Evolutionary conservation across 2,888 invertebrate species (phyloP).

Genomic region (Oconnorella tubifera): DNA sequence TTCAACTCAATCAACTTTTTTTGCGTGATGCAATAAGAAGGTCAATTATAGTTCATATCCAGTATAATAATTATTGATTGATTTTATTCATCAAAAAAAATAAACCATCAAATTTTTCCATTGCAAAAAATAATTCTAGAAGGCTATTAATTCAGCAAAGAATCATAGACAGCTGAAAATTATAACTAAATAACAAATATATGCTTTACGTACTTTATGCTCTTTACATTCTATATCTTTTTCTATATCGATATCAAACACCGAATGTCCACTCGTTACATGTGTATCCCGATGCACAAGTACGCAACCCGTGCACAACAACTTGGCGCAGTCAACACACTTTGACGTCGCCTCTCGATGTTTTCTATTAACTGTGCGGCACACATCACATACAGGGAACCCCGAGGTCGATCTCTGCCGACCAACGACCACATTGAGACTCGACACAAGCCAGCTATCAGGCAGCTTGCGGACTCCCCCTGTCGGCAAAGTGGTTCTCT

Average conservation of each 20-base stretch:
- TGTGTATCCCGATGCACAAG: slow-evolving; percentile 53
- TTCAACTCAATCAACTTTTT: too few relatives aligned
- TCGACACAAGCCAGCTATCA: slow-evolving; percentile 5
- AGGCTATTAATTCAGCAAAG: too few relatives aligned
- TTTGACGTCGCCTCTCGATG: slow-evolving; percentile 39
- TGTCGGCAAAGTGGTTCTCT: slow-evolving; percentile 1
- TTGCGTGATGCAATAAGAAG: too few relatives aligned
- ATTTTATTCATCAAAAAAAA: too few relatives aligned
- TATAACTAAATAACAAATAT: not conserved
- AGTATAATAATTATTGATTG: too few relatives aligned
- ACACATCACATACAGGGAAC: slow-evolving; percentile 5
- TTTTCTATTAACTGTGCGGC: not conserved
- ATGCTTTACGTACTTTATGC: slow-evolving; percentile 2
- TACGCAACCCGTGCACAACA: slow-evolving; percentile 53
- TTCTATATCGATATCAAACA: slow-evolving; percentile 56
- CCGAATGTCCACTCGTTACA: slow-evolving; percentile 54
- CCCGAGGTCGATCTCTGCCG: not conserved
- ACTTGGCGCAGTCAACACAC: slow-evolving; percentile 56
- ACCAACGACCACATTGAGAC: slow-evolving; percentile 1
- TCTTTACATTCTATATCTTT: slow-evolving; percentile 53
- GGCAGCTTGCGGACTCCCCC: slow-evolving; percentile 3
- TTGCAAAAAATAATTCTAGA: too few relatives aligned
- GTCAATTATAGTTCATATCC: too few relatives aligned
- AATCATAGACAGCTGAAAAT: not conserved
- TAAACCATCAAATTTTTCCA: too few relatives aligned